Conservation (phyloP, 2,113 vertebrate species). For the Microcebus jonahi region DNA sequence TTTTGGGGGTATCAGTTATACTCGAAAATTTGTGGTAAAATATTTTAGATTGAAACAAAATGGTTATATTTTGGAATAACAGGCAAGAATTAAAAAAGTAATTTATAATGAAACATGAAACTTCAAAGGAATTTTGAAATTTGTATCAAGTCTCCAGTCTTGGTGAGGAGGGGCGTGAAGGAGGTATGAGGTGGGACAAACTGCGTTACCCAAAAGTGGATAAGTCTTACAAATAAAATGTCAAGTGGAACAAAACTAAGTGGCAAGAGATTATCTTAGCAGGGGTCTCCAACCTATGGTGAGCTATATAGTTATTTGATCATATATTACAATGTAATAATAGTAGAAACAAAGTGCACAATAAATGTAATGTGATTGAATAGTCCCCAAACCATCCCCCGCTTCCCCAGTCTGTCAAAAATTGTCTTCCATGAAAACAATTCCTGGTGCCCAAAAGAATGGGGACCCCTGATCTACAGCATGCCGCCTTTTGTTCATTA, state of each 20-base stretch:
- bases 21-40: neutral
- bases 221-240: neutral
- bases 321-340: too few species aligned
- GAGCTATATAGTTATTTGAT: too few species aligned
- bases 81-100: neutral
- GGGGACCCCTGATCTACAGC: neutral
- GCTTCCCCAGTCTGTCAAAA: too few species aligned
- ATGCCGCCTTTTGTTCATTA: neutral
- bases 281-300: too few species aligned
- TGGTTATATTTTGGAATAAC: neutral
- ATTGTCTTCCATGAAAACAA: too few species aligned
- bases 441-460: too few species aligned
- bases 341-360: too few species aligned
- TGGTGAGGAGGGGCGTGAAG: neutral
- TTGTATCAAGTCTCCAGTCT: neutral
- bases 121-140: neutral
- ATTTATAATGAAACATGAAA: neutral
- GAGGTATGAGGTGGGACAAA: neutral
- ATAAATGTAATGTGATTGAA: too few species aligned
- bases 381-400: too few species aligned
- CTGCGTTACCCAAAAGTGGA: neutral
- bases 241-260: neutral
- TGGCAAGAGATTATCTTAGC: neutral
- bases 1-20: neutral
- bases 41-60: neutral